These are phyloP conservation scores for Agrochola litura DNA, from an alignment of 2,888 invertebrate genomes.

Conservation along the genomic window DNA sequence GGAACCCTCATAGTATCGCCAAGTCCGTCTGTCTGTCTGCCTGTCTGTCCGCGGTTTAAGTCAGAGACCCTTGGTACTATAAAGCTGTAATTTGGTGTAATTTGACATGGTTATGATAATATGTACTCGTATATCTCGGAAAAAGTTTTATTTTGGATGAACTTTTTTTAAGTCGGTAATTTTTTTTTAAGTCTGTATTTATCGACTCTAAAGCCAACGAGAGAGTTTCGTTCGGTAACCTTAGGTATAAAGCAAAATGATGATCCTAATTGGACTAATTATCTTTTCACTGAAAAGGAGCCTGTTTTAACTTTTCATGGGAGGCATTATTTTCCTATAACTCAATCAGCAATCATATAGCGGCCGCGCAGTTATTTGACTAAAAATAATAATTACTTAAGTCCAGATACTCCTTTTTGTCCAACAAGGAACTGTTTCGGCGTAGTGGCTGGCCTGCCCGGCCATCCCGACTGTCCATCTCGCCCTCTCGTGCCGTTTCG, in stretches of 20 bases:
- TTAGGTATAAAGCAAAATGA: background rate
- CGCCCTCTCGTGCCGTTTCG: constrained; percentile 87
- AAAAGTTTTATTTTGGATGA: too few species aligned
- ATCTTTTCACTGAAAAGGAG: too few species aligned
- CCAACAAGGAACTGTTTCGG: constrained; percentile 82
- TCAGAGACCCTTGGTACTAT: too few species aligned
- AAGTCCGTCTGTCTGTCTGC: background rate
- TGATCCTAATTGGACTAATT: too few species aligned
- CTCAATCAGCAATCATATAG: background rate
- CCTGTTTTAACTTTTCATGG: background rate
- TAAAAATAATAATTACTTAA: constrained; percentile 72
- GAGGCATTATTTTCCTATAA: background rate
- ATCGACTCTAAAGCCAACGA: background rate
- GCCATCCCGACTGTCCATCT: constrained; percentile 88
- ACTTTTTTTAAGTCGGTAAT: too few species aligned
- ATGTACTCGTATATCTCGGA: too few species aligned
- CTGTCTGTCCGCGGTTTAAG: background rate
- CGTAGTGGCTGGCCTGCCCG: constrained; percentile 85
- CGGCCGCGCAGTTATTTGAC: background rate
- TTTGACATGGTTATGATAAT: too few species aligned
- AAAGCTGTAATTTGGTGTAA: too few species aligned
- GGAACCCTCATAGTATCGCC: background rate
- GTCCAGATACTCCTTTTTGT: constrained; percentile 87
- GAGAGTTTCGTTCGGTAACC: background rate
- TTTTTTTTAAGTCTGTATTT: too few species aligned